A percentile compares a stretch with the other conserved stretches of the same genome.
Conservation (phyloP, 2,797 vertebrate species). For the Morelia viridis region DNA sequence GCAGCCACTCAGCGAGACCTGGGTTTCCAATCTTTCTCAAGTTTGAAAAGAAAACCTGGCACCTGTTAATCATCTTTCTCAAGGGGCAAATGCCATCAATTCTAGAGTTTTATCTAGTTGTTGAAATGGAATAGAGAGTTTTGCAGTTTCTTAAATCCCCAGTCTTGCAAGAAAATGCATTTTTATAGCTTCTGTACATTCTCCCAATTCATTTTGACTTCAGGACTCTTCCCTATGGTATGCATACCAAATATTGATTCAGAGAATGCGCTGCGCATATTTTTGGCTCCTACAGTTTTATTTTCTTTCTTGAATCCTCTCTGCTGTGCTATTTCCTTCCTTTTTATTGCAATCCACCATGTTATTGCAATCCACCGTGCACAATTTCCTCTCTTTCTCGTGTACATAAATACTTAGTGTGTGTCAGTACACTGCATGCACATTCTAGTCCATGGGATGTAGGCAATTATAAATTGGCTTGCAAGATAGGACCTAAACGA, state of each 20-base stretch:
- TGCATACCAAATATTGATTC: not conserved
- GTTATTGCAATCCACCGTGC: not conserved
- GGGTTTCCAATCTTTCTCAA: not conserved
- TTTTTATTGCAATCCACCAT: not conserved
- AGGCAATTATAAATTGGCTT: not conserved
- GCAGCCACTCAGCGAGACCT: not conserved
- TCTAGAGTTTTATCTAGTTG: not conserved
- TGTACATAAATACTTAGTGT: not conserved
- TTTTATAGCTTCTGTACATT: not conserved
- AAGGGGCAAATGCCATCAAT: not conserved
- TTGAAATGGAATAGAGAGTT: not conserved
- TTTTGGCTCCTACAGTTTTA: not conserved
- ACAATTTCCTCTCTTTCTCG: not conserved
- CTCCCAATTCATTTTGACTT: not conserved
- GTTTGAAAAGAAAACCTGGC: not conserved
- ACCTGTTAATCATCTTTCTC: not conserved
- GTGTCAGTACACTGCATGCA: not conserved
- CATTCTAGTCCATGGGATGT: not conserved
- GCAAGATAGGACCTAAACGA: not conserved
- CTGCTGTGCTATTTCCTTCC: not conserved
- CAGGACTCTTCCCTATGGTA: not conserved
- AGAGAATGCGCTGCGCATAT: not conserved
- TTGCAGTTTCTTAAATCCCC: not conserved
- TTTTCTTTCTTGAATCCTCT: not conserved
- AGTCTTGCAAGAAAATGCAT: too few species aligned